These are phyloP conservation scores for Anthoptus insignis DNA, from an alignment of 2,888 invertebrate species.

Conservation along the genomic window DNA sequence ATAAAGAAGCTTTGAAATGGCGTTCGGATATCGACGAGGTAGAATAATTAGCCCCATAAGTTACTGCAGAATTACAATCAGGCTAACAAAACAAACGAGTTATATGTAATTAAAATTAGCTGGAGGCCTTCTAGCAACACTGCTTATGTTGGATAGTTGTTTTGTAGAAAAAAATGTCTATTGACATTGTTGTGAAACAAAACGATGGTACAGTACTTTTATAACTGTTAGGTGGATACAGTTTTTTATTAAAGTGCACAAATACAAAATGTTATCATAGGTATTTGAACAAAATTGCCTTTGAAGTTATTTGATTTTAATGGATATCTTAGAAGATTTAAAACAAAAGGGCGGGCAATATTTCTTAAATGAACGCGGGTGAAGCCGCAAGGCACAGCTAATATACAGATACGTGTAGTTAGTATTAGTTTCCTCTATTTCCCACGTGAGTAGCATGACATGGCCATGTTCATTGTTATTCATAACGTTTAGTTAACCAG, in stretches of 20 bases:
- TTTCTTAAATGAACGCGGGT: too few relatives aligned
- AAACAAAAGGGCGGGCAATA: too few relatives aligned
- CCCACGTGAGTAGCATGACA: neutral
- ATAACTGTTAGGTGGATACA: too few relatives aligned
- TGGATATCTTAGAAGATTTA: too few relatives aligned
- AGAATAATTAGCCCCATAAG: constrained; percentile 65
- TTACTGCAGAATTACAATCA: constrained; percentile 48
- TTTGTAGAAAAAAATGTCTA: neutral
- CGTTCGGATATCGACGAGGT: constrained; percentile 57
- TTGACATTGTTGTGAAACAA: too few relatives aligned
- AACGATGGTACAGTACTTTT: too few relatives aligned
- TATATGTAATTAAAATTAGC: constrained; percentile 16
- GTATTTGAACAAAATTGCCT: too few relatives aligned
- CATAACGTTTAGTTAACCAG: constrained; percentile 24
- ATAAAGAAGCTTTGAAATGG: constrained; percentile 60
- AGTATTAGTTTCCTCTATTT: neutral
- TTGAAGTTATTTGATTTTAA: neutral
- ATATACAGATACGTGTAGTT: too few relatives aligned
- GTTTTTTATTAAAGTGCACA: too few relatives aligned
- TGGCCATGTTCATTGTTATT: constrained; percentile 20
- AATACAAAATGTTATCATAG: too few relatives aligned
- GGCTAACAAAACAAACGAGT: constrained; percentile 6
- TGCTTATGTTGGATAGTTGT: neutral
- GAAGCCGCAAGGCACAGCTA: too few relatives aligned
- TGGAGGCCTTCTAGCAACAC: neutral